Evolutionary conservation across 2,113 vertebrate species (phyloP).

Genomic region (Sylvietta virens): DNA sequence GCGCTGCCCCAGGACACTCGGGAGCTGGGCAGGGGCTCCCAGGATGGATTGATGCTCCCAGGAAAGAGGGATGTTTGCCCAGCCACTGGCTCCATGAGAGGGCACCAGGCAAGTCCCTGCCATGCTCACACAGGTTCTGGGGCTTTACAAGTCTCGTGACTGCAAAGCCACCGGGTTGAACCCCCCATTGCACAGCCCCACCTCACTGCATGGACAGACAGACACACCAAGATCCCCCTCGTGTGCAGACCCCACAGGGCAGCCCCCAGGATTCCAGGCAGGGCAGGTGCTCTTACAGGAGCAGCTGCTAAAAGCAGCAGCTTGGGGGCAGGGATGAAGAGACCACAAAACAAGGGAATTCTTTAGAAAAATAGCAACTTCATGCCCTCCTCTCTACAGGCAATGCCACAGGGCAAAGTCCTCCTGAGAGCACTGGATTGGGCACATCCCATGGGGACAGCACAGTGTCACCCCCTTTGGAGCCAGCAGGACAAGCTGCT

Average conservation of each 20-base stretch:
- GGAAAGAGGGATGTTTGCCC: neutral
- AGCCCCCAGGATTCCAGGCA: neutral
- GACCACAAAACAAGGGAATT: neutral
- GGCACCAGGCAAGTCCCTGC: neutral
- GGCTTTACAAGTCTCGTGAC: rapidly evolving
- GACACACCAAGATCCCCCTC: neutral
- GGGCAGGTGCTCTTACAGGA: neutral
- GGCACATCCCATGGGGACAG: neutral
- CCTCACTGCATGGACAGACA: neutral
- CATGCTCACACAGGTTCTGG: rapidly evolving
- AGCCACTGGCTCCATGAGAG: neutral
- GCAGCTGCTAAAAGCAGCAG: neutral
- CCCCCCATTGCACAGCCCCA: neutral
- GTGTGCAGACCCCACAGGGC: neutral
- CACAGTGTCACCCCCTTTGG: neutral
- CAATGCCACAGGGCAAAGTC: neutral
- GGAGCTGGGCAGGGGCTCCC: neutral
- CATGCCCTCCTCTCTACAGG: neutral
- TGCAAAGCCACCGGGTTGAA: neutral
- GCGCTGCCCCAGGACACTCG: rapidly evolving
- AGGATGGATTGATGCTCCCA: neutral
- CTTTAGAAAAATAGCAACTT: neutral
- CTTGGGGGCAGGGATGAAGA: neutral
- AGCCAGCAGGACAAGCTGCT: neutral
- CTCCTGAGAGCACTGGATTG: neutral